Base-by-base conservation (phyloP, 64 coral and sea anemone genomes). In the Dendrophyllia cribrosa region DNA sequence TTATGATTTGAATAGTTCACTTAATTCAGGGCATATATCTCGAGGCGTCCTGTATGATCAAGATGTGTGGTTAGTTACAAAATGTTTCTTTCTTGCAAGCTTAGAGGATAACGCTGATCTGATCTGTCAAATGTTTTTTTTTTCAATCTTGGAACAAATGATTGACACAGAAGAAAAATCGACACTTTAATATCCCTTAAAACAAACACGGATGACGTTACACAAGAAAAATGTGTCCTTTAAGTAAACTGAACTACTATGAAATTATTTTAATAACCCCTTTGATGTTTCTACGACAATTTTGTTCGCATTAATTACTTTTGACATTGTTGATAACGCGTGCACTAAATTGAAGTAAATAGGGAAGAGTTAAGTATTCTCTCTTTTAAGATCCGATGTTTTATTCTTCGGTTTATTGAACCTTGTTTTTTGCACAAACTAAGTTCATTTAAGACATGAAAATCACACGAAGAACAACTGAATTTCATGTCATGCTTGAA, bases 151-250 rank as follows among this genome's bases (percentile, higher is more conserved):
- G 8, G 17, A 11, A 66, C 43, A 66, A 22, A 21, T 63, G 79
- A 83, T 61, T 67, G 61, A 84, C 45, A 84, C 15, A 49, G 7
- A 50, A 34, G 16, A 21, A 47, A 47, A 50, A 84, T 84, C 60
- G 16, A 67, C 25, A 46, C 43, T n/a, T 67, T 67, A 65, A 66
- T 84, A 50, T 84, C 43, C 62, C 9, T 22, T 9, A 68, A 84
- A 84, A 67, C 21, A 67, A 84, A 84, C 80, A 68, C 1, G 67
- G 21, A 84, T 84, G 80, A 84, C 80, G 60, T 84, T 68, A 4
- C 44, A 50, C 62, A 51, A 20, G 45, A 68, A 84, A 67, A 67
- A 84, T 84, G 61, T 62, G 23, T n/a, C 62, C 15, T 46, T 67
- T 47, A 65, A 82, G 79, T 65, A 43, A 84, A 67, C 80, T 21